Conservation (phyloP, 1,140 invertebrate genomes). For the Gonioctena quinquepunctata region DNA sequence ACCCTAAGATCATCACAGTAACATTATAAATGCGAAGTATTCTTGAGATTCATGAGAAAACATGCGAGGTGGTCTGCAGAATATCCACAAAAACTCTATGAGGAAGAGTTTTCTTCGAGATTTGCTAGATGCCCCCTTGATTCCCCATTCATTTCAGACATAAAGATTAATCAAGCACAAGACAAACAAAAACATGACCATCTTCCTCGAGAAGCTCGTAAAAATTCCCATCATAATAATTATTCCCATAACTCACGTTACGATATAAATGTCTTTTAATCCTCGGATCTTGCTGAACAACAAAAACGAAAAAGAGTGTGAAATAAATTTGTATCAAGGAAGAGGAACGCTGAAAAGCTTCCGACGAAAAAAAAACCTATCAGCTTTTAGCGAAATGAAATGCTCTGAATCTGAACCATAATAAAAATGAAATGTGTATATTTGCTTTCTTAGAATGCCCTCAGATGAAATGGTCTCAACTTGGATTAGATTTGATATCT, state of each 20-base stretch:
- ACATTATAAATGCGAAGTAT: too few relatives aligned
- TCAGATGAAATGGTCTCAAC: neutral
- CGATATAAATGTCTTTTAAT: neutral
- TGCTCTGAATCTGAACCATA: neutral
- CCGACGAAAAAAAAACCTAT: neutral
- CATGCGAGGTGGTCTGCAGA: too few relatives aligned
- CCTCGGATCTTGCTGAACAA: neutral
- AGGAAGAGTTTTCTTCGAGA: too few relatives aligned
- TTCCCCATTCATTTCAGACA: neutral
- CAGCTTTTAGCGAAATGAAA: neutral
- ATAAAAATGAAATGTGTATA: neutral
- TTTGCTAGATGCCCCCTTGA: too few relatives aligned
- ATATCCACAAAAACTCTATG: too few relatives aligned
- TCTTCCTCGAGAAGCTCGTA: neutral
- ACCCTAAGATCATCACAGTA: too few relatives aligned
- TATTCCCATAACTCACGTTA: neutral
- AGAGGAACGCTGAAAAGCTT: neutral
- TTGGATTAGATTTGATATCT: neutral
- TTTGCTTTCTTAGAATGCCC: neutral
- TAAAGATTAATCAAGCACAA: neutral
- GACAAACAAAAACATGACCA: conserved; percentile 1
- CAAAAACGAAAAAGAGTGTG: conserved; percentile 2
- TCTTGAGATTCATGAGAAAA: too few relatives aligned
- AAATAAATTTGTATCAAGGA: conserved; percentile 6
- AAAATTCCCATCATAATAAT: conserved; percentile 8